Conservation (phyloP, 2,888 invertebrate genomes). For the Drosophila falleni region DNA sequence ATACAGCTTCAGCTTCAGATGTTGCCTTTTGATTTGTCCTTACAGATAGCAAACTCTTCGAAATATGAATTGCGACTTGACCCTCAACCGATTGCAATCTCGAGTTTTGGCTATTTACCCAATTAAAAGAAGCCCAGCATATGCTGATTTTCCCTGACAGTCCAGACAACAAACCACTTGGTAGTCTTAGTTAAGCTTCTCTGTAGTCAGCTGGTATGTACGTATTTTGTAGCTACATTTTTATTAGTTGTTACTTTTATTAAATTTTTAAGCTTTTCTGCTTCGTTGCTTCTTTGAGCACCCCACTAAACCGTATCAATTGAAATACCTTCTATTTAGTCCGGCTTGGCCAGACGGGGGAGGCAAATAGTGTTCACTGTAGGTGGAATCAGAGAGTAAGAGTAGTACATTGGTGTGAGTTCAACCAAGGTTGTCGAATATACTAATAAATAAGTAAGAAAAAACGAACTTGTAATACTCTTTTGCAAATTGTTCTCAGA, state of each 20-base stretch:
- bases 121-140: conserved; percentile 83
- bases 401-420: not conserved
- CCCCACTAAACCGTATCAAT: conserved; percentile 76
- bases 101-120: conserved; percentile 51
- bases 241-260: conserved; percentile 61
- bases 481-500: not conserved
- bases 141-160: conserved; percentile 69
- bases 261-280: conserved; percentile 72
- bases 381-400: conserved; percentile 25
- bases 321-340: conserved; percentile 58
- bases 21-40: conserved; percentile 40
- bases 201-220: conserved; percentile 47
- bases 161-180: conserved; percentile 9
- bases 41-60: conserved; percentile 30
- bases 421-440: not conserved
- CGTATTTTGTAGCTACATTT: conserved; percentile 27
- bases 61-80: conserved; percentile 39
- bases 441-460: not conserved
- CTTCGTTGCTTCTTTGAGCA: conserved; percentile 70
- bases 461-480: conserved; percentile 26
- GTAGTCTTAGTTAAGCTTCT: conserved; percentile 23
- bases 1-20: conserved; percentile 54
- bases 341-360: conserved; percentile 20
- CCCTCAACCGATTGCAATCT: conserved; percentile 50
- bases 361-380: conserved; percentile 12